A percentile compares a stretch with the other conserved stretches of the same genome.
phyloP scores from a whole-genome alignment of 2,797 vertebrate species.

The Alectoris magna region DNA sequence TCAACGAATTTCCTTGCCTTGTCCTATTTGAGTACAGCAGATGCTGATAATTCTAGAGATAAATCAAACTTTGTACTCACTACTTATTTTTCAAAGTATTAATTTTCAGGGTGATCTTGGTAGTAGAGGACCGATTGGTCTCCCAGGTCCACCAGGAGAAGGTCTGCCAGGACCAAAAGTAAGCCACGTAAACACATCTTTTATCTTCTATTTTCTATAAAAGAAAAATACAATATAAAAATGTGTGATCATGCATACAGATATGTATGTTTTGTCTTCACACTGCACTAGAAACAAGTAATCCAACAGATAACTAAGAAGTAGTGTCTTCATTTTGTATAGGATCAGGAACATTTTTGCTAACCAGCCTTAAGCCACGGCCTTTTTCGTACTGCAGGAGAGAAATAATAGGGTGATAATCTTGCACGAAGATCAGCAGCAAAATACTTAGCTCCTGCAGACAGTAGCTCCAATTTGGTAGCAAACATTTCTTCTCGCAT shows the following conservation, averaged over 20 bases:
- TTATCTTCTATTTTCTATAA: background rate
- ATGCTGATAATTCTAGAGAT: background rate
- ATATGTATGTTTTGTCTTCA: background rate
- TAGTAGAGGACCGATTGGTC: conserved; percentile 86
- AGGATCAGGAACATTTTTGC: background rate
- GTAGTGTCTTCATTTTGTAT: background rate
- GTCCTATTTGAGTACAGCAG: background rate
- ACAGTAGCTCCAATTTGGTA: background rate
- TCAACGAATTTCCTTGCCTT: background rate
- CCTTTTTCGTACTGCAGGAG: background rate
- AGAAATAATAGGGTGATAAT: background rate
- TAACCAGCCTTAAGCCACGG: background rate
- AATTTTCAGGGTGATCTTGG: conserved; percentile 88
- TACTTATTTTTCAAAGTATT: conserved; percentile 37
- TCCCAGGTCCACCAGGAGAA: conserved; percentile 87
- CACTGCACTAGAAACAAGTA: background rate
- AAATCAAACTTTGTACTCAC: conserved; percentile 4
- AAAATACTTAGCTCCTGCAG: background rate
- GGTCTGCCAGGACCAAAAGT: conserved; percentile 89
- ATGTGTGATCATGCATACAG: background rate
- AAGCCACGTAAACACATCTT: conserved; percentile 65
- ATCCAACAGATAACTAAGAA: background rate
- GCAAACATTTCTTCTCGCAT: background rate
- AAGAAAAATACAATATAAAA: background rate
- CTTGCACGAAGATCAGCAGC: background rate